Conservation (phyloP, 2,888 invertebrate genomes). For the Clepsis dumicolana region DNA sequence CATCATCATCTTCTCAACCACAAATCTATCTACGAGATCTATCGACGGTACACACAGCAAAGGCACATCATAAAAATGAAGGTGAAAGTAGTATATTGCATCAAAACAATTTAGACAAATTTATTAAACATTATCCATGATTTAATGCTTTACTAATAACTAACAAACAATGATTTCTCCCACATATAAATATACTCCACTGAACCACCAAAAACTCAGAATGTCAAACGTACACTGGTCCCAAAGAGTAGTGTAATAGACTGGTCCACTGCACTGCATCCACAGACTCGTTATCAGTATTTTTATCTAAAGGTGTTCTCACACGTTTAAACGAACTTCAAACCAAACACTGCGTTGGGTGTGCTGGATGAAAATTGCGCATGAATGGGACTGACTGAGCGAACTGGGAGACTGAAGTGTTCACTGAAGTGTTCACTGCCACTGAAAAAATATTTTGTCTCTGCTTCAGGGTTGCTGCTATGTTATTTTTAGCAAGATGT, state of each 20-base stretch:
- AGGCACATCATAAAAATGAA: constrained; percentile 59
- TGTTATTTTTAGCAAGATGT: background rate
- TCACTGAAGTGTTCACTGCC: background rate
- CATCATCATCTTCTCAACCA: constrained; percentile 71
- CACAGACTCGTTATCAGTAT: constrained; percentile 41
- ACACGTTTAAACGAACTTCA: constrained; percentile 3
- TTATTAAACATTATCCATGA: constrained; percentile 62
- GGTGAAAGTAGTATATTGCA: constrained; percentile 57
- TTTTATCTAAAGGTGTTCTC: constrained; percentile 28
- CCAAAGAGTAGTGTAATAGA: too few relatives aligned
- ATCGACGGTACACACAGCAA: constrained; percentile 63
- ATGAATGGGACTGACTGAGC: constrained; percentile 18
- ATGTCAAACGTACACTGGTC: constrained; percentile 52
- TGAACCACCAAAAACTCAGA: constrained; percentile 65
- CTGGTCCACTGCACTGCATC: constrained; percentile 47
- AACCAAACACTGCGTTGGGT: background rate
- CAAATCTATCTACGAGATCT: constrained; percentile 70
- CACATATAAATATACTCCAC: constrained; percentile 60
- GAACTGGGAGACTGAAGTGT: too few relatives aligned
- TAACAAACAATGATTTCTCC: constrained; percentile 68
- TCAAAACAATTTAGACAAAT: constrained; percentile 61
- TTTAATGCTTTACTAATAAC: constrained; percentile 62
- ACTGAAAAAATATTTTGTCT: background rate
- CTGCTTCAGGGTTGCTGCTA: constrained; percentile 9
- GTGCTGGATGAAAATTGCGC: constrained; percentile 2